A percentile compares a stretch with the other conserved stretches of the same genome.
These are phyloP conservation scores for Loris lydekkerianus DNA, from an alignment of 2,797 vertebrate species.

Conservation along the genomic window DNA sequence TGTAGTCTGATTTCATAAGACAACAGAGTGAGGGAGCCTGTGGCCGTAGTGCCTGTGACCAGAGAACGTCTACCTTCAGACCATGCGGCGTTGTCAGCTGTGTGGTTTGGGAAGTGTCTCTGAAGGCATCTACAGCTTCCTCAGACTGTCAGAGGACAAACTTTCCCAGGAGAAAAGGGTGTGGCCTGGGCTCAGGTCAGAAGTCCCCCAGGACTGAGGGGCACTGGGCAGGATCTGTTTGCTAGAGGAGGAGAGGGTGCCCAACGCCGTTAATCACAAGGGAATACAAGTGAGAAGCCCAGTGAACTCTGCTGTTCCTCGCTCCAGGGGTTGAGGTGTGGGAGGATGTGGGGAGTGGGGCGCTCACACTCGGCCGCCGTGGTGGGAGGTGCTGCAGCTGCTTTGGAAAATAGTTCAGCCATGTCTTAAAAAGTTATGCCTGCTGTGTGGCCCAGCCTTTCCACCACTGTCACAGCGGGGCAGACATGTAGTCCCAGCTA, in stretches of 20 bases:
- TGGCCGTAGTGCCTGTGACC: conserved; percentile 75
- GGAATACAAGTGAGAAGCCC: background rate
- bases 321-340: background rate
- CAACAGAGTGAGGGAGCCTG: conserved; percentile 83
- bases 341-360: background rate
- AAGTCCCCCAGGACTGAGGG: background rate
- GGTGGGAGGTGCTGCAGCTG: too few species aligned
- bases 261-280: background rate
- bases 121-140: conserved; percentile 58
- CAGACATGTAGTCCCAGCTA: background rate
- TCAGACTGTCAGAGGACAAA: background rate
- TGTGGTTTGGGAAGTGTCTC: conserved; percentile 39
- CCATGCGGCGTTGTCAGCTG: conserved; percentile 75
- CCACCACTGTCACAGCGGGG: background rate
- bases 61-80: conserved; percentile 68
- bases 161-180: background rate
- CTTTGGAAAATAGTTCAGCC: background rate
- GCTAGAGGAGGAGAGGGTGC: background rate
- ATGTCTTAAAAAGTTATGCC: background rate
- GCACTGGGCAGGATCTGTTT: background rate
- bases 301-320: background rate
- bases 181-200: background rate
- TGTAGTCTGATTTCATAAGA: conserved; percentile 81
- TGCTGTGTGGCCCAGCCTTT: background rate
- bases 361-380: background rate